These are phyloP conservation scores for Thryonomys swinderianus DNA, from an alignment of 2,113 vertebrate species.

Conservation along the genomic window DNA sequence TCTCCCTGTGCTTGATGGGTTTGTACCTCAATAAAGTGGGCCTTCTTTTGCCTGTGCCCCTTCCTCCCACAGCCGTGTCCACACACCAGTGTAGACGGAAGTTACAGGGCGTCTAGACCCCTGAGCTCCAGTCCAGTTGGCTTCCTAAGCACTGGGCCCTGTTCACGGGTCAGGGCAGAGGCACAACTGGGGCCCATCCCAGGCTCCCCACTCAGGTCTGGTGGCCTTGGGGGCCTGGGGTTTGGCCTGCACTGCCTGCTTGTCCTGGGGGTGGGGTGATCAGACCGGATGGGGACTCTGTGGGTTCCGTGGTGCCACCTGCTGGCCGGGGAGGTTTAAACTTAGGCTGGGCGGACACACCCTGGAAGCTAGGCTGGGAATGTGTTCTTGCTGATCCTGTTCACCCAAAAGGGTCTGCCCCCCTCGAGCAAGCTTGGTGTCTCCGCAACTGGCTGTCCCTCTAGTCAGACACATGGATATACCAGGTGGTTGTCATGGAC, in stretches of 20 bases:
- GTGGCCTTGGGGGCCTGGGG: no score
- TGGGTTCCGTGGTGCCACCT: accelerated
- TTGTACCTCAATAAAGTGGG: background rate
- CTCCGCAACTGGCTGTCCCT: background rate
- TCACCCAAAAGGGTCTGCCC: background rate
- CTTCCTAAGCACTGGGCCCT: accelerated
- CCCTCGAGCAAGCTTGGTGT: background rate
- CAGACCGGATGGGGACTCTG: background rate
- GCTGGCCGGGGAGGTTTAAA: no score
- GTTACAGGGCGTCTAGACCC: no score
- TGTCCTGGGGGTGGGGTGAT: accelerated
- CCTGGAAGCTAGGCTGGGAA: accelerated
- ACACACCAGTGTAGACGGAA: no score
- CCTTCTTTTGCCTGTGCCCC: background rate
- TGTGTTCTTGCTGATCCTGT: accelerated
- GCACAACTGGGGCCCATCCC: accelerated
- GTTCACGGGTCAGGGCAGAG: accelerated
- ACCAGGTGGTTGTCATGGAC: conserved; percentile 77
- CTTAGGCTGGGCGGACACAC: background rate
- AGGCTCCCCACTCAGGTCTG: accelerated
- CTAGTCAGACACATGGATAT: accelerated
- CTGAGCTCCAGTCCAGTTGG: background rate
- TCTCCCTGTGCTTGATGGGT: accelerated
- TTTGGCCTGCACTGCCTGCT: no score
- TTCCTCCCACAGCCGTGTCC: background rate